These are phyloP conservation scores for Notodonta ziczac DNA, from an alignment of 2,888 invertebrate species.

Conservation along the genomic window DNA sequence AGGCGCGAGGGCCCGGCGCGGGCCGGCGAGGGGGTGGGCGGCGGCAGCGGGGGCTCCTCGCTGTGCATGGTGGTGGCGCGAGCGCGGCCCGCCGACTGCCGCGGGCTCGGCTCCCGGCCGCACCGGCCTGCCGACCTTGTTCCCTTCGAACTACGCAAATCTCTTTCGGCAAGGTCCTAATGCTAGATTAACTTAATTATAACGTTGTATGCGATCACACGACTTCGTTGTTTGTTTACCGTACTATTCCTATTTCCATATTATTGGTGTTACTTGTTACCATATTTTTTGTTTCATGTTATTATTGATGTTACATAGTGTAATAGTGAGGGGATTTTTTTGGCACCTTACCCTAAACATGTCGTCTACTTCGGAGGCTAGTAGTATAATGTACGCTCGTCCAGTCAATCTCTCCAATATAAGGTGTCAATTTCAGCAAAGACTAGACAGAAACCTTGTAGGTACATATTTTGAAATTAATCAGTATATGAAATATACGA, in stretches of 20 bases:
- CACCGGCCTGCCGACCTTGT: constrained; percentile 54
- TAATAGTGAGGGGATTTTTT: too few relatives aligned
- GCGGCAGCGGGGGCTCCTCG: constrained; percentile 62
- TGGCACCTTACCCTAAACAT: background rate
- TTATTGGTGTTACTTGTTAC: background rate
- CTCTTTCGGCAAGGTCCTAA: constrained; percentile 57
- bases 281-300: too few relatives aligned
- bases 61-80: constrained; percentile 67
- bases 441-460: too few relatives aligned
- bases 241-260: background rate
- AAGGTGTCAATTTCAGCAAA: too few relatives aligned
- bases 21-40: constrained; percentile 53
- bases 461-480: too few relatives aligned
- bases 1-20: constrained; percentile 68
- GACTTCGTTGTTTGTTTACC: background rate
- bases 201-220: background rate
- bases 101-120: constrained; percentile 40
- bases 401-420: too few relatives aligned
- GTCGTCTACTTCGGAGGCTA: background rate
- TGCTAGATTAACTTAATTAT: constrained; percentile 38
- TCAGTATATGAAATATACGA: too few relatives aligned
- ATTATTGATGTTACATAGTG: too few relatives aligned
- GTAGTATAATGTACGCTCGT: background rate
- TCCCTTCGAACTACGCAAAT: constrained; percentile 62
- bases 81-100: constrained; percentile 64